Evolutionary conservation across 1,140 invertebrate species (phyloP), one percentile per base, ranked within the genome.

Genomic region (Planococcus citri): DNA sequence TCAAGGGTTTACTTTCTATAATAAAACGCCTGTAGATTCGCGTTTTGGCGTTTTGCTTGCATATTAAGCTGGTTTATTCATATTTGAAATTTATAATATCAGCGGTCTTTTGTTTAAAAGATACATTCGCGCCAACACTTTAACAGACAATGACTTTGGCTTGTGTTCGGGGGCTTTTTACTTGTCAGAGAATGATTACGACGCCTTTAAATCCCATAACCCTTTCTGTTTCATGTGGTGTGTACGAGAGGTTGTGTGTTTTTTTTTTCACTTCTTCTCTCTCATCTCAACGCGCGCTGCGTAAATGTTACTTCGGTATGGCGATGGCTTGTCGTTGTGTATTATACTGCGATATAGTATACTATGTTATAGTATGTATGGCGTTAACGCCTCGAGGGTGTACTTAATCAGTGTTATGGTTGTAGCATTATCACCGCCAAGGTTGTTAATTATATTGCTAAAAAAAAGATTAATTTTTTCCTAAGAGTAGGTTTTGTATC

Each of bases 201-300:
- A 51, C 41, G 41, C 41, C 41, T 51, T 51, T 51, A 51, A 51
- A 51, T 51, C 41, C 41, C 17, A 51, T 51, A 51, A 51, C 41
- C 41, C 41, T 14, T 20, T 51, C 41, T 6, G 29, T 17, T 51
- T 20, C n/a, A 17, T 51, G 41, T 51, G 12, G 29, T 17, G 12
- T 51, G n/a, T n/a, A n/a, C n/a, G n/a, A n/a, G n/a, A n/a, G n/a
- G n/a, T n/a, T n/a, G n/a, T n/a, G n/a, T n/a, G n/a, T n/a, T n/a
- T 51, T 51, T 51, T 51, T 51, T 51, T 6, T 51, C 17, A 17
- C 29, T 33, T 33, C 29, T n/a, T n/a, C n/a, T n/a, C n/a, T n/a
- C n/a, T n/a, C n/a, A n/a, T n/a, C n/a, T n/a, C n/a, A n/a, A n/a
- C n/a, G n/a, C n/a, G n/a, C n/a, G n/a, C n/a, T n/a, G n/a, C n/a